Evolutionary conservation across 2,888 invertebrate genomes (phyloP).

Genomic region (Macrophya annulata): DNA sequence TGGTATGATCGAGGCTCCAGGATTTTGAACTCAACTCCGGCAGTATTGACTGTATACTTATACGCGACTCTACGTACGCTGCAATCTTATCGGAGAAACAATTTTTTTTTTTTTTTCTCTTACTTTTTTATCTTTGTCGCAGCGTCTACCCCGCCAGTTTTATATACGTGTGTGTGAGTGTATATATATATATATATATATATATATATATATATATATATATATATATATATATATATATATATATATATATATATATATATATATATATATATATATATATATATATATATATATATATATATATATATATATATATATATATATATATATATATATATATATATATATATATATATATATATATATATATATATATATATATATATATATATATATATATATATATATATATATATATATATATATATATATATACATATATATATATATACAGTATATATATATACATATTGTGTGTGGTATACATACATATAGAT

Average conservation of each 20-base stretch:
- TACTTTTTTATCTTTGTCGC: slow-evolving; percentile 1
- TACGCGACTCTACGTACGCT: slow-evolving; percentile 5
- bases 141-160: slow-evolving; percentile 3
- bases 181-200: background rate
- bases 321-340: background rate
- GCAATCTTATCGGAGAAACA: slow-evolving; percentile 55
- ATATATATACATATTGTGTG: background rate
- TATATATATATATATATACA: background rate
- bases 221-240: background rate
- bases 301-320: background rate
- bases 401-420: background rate
- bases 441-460: background rate
- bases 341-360: background rate
- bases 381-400: background rate
- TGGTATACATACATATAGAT: background rate
- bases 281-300: background rate
- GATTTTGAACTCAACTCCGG: slow-evolving; percentile 54
- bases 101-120: slow-evolving; percentile 49
- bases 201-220: background rate
- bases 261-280: background rate
- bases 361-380: background rate
- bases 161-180: background rate
- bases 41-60: slow-evolving; percentile 40
- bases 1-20: slow-evolving; percentile 24
- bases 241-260: background rate